These are phyloP conservation scores for Noctua comes DNA, from an alignment of 2,888 invertebrate genomes.

Conservation along the genomic window DNA sequence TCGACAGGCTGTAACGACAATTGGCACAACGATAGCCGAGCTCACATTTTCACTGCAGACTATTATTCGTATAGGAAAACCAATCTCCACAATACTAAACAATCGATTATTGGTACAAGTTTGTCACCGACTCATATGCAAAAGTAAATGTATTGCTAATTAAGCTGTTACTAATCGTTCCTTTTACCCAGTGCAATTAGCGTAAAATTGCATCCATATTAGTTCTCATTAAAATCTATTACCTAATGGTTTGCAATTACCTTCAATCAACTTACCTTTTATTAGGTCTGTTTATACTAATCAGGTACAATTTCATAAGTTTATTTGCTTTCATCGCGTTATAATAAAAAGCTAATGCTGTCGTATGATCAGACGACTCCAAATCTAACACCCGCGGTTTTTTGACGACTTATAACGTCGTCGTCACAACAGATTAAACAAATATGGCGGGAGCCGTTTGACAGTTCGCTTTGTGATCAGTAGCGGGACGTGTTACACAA, in stretches of 20 bases:
- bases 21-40: neutral
- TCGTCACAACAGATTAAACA: slow-evolving; percentile 83
- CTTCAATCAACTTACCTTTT: slow-evolving; percentile 36
- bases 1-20: neutral
- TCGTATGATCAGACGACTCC: slow-evolving; percentile 70
- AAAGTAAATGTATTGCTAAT: neutral
- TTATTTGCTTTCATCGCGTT: slow-evolving; percentile 36
- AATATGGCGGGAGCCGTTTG: slow-evolving; percentile 84
- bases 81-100: neutral
- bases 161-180: neutral
- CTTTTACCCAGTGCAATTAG: slow-evolving; percentile 9
- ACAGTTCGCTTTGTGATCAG: slow-evolving; percentile 78
- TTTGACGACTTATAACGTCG: slow-evolving; percentile 78
- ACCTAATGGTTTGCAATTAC: slow-evolving; percentile 48
- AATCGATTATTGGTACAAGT: neutral
- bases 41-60: neutral
- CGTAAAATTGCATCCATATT: slow-evolving; percentile 9
- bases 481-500: slow-evolving; percentile 74
- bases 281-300: neutral
- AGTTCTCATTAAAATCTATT: neutral
- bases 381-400: slow-evolving; percentile 81
- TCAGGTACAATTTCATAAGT: neutral
- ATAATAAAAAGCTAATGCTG: slow-evolving; percentile 45
- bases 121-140: neutral
- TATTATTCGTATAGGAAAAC: neutral